Evolutionary conservation across 2,888 invertebrate species (phyloP).

Genomic region (Trypoxylon attenuatum): DNA sequence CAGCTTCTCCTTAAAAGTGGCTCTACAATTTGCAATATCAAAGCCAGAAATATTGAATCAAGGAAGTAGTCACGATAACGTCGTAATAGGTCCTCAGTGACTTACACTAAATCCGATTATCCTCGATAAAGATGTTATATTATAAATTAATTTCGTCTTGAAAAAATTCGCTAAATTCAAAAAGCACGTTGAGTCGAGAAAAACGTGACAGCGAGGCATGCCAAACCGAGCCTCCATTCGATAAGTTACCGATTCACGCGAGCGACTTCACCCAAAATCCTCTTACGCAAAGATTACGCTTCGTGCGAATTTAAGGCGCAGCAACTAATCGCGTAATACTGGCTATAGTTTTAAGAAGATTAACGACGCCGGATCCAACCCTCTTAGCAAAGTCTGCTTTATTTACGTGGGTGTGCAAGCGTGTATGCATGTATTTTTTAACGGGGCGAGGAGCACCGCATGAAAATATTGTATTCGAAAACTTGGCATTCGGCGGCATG

Average conservation of each 20-base stretch:
- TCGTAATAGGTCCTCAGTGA: too few species aligned
- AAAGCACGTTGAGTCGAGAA: too few species aligned
- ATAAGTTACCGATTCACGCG: conserved; percentile 22
- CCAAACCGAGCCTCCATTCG: background rate
- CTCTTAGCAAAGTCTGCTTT: conserved; percentile 33
- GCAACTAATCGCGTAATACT: conserved; percentile 44
- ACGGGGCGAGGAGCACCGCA: conserved; percentile 1
- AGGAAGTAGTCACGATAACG: too few species aligned
- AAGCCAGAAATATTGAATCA: too few species aligned
- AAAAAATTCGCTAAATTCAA: background rate
- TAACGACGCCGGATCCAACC: conserved; percentile 27
- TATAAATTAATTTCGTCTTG: background rate
- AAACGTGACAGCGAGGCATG: background rate
- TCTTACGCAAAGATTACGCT: conserved; percentile 39
- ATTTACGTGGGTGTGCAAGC: conserved; percentile 23
- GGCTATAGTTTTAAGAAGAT: conserved; percentile 45
- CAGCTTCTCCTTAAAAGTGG: too few species aligned
- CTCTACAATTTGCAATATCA: too few species aligned
- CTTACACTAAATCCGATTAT: background rate
- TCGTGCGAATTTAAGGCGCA: conserved; percentile 32
- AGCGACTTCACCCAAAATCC: conserved; percentile 16
- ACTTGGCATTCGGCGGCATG: conserved; percentile 17
- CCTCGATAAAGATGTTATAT: background rate
- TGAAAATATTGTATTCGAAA: conserved; percentile 38
- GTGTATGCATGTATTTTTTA: conserved; percentile 27